phyloP scores from a whole-genome alignment of 2,113 vertebrate genomes.

The Vireo altiloquus region DNA sequence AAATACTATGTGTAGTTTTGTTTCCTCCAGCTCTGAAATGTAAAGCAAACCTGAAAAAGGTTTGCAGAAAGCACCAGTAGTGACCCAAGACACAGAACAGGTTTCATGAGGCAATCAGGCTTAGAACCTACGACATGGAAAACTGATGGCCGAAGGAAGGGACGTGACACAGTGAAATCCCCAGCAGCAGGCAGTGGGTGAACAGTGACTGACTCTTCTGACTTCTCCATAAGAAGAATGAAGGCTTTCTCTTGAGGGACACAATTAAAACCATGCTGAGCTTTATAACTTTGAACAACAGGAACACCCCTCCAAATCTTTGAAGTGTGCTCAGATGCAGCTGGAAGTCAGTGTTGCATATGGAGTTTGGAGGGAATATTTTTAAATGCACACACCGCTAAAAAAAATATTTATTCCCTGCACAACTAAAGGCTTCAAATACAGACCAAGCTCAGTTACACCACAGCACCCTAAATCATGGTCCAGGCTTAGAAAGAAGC shows the following conservation, averaged over 20 bases:
- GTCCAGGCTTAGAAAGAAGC: neutral
- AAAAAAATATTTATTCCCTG: neutral
- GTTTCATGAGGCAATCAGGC: neutral
- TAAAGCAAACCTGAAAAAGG: neutral
- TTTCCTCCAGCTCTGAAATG: neutral
- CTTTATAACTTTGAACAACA: neutral
- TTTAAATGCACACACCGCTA: neutral
- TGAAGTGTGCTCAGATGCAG: neutral
- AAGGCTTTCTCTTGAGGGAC: neutral
- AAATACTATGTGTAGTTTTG: neutral
- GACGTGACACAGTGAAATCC: neutral
- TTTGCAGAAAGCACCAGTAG: neutral
- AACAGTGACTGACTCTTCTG: neutral
- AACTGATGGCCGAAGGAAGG: neutral
- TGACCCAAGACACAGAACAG: neutral
- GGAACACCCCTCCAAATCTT: neutral
- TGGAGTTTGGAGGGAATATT: neutral
- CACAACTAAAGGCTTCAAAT: neutral
- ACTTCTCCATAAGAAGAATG: neutral
- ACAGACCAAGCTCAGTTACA: neutral
- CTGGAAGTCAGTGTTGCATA: neutral
- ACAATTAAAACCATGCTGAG: neutral
- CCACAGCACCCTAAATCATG: neutral
- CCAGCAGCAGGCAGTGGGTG: rapidly evolving
- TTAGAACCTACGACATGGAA: neutral